These are phyloP conservation scores for Yponomeuta malinellus DNA, from an alignment of 2,888 invertebrate genomes.

Conservation along the genomic window DNA sequence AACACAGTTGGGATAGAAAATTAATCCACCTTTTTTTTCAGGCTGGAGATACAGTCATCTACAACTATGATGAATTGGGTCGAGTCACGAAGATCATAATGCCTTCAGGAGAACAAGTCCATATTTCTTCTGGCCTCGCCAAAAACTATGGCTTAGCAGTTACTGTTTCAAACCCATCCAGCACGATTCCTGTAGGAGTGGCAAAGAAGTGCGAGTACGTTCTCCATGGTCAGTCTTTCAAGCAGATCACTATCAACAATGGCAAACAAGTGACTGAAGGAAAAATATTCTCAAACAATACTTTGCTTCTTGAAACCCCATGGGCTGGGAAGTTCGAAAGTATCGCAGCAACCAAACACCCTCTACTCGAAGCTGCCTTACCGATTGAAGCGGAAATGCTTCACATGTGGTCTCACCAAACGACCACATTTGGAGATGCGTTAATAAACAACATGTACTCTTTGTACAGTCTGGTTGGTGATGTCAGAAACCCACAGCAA, in stretches of 20 bases:
- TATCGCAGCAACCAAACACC: slow-evolving; percentile 87
- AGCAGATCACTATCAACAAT: slow-evolving; percentile 81
- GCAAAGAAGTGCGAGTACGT: slow-evolving; percentile 77
- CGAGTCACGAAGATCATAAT: slow-evolving; percentile 89
- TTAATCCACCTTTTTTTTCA: slow-evolving; percentile 39
- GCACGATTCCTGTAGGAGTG: slow-evolving; percentile 71
- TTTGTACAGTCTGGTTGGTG: slow-evolving; percentile 87
- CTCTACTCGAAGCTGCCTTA: slow-evolving; percentile 86
- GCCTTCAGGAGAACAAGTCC: slow-evolving; percentile 93
- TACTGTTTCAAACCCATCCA: slow-evolving; percentile 77
- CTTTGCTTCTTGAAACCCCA: slow-evolving; percentile 83
- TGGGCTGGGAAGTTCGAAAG: slow-evolving; percentile 85
- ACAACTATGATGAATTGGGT: slow-evolving; percentile 93
- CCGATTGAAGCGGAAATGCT: slow-evolving; percentile 94
- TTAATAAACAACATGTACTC: slow-evolving; percentile 87
- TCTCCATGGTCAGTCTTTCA: slow-evolving; percentile 79
- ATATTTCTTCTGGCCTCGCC: slow-evolving; percentile 85
- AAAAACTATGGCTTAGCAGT: slow-evolving; percentile 86
- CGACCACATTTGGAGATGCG: slow-evolving; percentile 84
- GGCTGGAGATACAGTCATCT: slow-evolving; percentile 92
- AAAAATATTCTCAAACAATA: slow-evolving; percentile 85
- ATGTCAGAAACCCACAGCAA: slow-evolving; percentile 89
- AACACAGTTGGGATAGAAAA: neutral
- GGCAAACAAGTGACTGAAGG: slow-evolving; percentile 84
- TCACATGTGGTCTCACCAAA: slow-evolving; percentile 92